phyloP scores from a whole-genome alignment of 2,888 invertebrate species.

The Terebella lapidaria region DNA sequence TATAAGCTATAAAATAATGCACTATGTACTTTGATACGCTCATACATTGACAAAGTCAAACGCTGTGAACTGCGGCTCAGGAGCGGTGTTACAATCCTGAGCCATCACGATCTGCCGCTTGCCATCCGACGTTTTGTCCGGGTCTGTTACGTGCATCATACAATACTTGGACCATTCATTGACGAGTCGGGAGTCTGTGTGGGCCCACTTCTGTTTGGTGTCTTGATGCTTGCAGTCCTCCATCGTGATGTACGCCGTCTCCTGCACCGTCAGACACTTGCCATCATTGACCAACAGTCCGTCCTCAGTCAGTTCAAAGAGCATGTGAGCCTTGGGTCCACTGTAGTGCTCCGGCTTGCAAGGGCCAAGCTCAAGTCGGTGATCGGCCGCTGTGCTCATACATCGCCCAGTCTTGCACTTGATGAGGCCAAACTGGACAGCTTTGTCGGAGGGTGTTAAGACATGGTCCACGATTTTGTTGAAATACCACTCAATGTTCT shows the following conservation, averaged over 20 bases:
- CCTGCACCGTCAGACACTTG: slow-evolving; percentile 20
- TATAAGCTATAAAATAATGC: no score
- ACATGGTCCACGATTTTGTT: slow-evolving; percentile 19
- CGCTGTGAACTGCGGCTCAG: neutral
- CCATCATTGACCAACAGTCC: slow-evolving; percentile 15
- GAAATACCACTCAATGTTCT: slow-evolving; percentile 23
- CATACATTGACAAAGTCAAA: slow-evolving; percentile 1
- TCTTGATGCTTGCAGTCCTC: slow-evolving; percentile 15
- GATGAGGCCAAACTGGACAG: slow-evolving; percentile 21
- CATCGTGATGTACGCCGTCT: slow-evolving; percentile 19
- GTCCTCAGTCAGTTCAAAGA: slow-evolving; percentile 20
- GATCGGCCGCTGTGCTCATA: slow-evolving; percentile 12
- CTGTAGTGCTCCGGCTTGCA: slow-evolving; percentile 19
- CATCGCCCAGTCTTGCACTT: slow-evolving; percentile 20
- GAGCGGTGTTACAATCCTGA: slow-evolving; percentile 20
- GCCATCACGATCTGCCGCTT: slow-evolving; percentile 29
- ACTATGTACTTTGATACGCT: no score
- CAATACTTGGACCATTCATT: slow-evolving; percentile 24
- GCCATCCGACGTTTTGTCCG: slow-evolving; percentile 16
- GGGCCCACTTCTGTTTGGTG: slow-evolving; percentile 13
- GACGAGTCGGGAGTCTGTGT: slow-evolving; percentile 12
- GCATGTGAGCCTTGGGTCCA: slow-evolving; percentile 7
- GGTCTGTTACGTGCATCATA: slow-evolving; percentile 30
- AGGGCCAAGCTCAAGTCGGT: slow-evolving; percentile 19
- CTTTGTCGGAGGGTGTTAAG: slow-evolving; percentile 14